Conservation (phyloP, 2,113 vertebrate genomes). For the Polyodon spathula region DNA sequence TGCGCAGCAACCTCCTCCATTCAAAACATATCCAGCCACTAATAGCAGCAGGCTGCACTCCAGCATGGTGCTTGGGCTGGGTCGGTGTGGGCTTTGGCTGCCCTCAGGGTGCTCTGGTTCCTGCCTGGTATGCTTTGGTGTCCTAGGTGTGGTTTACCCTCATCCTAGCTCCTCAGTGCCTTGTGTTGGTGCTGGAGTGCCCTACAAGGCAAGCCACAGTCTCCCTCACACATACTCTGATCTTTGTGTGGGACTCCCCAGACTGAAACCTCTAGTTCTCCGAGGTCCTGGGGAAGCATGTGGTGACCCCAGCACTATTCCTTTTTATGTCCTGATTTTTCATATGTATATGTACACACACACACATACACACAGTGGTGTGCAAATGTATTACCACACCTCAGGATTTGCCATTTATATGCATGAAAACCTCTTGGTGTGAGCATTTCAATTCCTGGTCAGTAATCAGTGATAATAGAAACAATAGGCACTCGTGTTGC, state of each 20-base stretch:
- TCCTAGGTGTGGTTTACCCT: constrained; percentile 10
- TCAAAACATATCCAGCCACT: neutral
- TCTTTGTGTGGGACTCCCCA: constrained; percentile 32
- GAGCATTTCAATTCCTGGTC: too few relatives aligned
- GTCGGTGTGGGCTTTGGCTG: neutral
- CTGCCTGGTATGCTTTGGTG: constrained; percentile 1
- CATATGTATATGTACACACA: too few relatives aligned
- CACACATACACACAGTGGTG: too few relatives aligned
- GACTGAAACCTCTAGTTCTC: constrained; percentile 23
- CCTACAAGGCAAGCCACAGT: constrained; percentile 24
- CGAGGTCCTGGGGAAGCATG: too few relatives aligned
- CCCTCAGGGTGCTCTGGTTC: neutral
- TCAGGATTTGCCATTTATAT: too few relatives aligned
- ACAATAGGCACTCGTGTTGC: too few relatives aligned
- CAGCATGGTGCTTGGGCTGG: neutral
- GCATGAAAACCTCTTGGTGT: too few relatives aligned
- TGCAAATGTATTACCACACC: too few relatives aligned
- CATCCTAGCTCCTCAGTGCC: neutral
- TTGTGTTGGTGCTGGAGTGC: constrained; percentile 2
- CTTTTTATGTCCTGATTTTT: too few relatives aligned
- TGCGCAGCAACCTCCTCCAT: neutral
- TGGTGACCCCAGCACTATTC: too few relatives aligned
- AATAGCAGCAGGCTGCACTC: neutral
- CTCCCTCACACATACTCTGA: constrained; percentile 24
- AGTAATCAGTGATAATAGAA: too few relatives aligned